Conservation (phyloP, 53 echinoderm and acorn worm species). For the Hippasteria phrygiana region DNA sequence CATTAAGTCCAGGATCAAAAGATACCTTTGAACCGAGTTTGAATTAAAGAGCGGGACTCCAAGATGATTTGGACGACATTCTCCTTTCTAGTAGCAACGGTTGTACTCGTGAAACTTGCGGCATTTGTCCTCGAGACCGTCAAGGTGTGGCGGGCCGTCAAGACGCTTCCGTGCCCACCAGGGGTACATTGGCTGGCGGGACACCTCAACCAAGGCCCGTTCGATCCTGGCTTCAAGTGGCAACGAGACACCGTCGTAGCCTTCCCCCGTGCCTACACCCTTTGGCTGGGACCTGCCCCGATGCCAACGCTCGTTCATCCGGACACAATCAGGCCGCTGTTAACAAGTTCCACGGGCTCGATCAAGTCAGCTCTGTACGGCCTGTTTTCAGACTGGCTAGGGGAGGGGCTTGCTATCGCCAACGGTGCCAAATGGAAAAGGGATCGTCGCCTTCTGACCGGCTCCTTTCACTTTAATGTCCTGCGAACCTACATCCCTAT, state of each 20-base stretch:
- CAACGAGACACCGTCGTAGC: neutral
- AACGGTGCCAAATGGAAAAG: conserved; percentile 32
- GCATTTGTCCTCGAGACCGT: neutral
- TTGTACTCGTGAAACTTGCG: too few species aligned
- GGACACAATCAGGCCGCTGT: conserved; percentile 26
- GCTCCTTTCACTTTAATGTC: conserved; percentile 21
- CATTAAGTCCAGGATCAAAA: too few species aligned
- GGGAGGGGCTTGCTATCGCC: neutral
- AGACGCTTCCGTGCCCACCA: neutral
- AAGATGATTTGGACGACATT: too few species aligned
- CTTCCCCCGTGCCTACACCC: conserved; percentile 18
- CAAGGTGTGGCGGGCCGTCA: neutral
- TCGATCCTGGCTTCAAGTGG: conserved; percentile 21
- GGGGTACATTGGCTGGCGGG: neutral
- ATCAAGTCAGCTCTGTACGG: neutral
- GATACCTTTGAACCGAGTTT: too few species aligned
- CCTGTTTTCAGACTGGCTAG: conserved; percentile 32
- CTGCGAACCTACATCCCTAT: conserved; percentile 27
- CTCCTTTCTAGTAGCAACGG: too few species aligned
- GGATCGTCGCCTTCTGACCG: conserved; percentile 24
- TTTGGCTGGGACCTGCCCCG: neutral
- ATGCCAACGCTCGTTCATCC: conserved; percentile 20
- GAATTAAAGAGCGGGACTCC: too few species aligned
- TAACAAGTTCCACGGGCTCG: conserved; percentile 17
- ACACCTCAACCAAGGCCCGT: neutral